Percentiles rank a stretch among this genome's conserved stretches.
Conservation (phyloP, 1,140 invertebrate species). For the Pseudoatta argentina region DNA sequence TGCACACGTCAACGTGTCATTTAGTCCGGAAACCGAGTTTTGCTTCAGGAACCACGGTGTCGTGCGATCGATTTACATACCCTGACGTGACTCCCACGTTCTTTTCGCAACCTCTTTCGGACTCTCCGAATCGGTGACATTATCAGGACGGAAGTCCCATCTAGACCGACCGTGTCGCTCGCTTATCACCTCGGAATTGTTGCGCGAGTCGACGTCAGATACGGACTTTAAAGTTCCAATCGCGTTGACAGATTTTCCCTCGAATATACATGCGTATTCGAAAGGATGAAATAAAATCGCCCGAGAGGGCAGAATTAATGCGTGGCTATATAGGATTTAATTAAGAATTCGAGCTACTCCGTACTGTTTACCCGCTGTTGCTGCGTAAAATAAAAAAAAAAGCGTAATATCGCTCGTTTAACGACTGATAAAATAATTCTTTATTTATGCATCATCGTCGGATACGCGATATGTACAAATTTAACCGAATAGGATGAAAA, state of each 20-base stretch:
- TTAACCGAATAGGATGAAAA: neutral
- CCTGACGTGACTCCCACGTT: constrained; percentile 14
- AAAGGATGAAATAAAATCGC: too few relatives aligned
- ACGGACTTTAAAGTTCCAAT: neutral
- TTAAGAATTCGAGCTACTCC: neutral
- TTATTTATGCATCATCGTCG: constrained; percentile 24
- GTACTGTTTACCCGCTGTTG: neutral
- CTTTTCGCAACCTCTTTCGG: constrained; percentile 6
- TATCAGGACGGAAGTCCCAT: constrained; percentile 62
- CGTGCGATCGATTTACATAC: constrained; percentile 62
- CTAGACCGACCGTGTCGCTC: constrained; percentile 36
- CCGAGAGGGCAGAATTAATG: neutral
- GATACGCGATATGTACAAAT: constrained; percentile 13
- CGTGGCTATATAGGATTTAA: neutral
- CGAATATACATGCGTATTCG: too few relatives aligned
- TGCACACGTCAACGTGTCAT: neutral
- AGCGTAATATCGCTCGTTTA: constrained; percentile 18
- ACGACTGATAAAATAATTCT: constrained; percentile 13
- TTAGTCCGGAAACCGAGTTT: neutral
- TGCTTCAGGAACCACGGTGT: neutral
- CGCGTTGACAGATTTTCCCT: neutral
- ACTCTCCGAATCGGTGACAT: constrained; percentile 26
- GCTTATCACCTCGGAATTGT: constrained; percentile 8
- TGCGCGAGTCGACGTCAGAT: neutral
- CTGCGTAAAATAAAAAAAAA: too few relatives aligned